These are phyloP conservation scores for Eudyptes chrysolophus DNA, from an alignment of 2,113 vertebrate species.

Conservation along the genomic window DNA sequence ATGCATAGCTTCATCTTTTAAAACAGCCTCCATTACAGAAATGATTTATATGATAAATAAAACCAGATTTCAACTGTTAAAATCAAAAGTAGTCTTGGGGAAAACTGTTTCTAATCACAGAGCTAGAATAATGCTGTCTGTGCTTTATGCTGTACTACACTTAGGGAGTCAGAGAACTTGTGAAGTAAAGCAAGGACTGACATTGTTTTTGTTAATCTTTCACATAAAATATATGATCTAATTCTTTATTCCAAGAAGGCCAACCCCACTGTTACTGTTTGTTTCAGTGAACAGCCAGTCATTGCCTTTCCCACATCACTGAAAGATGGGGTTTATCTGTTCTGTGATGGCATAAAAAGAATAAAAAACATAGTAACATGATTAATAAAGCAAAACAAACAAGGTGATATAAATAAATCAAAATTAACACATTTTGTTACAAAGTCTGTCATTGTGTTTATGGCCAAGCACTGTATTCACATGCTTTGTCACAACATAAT, in stretches of 20 bases:
- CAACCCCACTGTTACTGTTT: not conserved
- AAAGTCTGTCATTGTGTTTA: not conserved
- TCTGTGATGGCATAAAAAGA: not conserved
- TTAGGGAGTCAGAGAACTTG: not conserved
- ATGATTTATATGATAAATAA: conserved; percentile 9
- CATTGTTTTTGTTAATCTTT: not conserved
- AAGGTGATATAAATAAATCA: not conserved
- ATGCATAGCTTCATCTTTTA: conserved; percentile 39
- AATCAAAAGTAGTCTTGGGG: not conserved
- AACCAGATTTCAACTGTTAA: conserved; percentile 1
- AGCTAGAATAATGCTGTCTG: not conserved
- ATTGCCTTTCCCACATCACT: not conserved
- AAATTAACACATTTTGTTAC: not conserved
- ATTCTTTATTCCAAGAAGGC: not conserved
- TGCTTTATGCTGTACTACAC: not conserved
- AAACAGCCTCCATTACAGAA: conserved; percentile 28
- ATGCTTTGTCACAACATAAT: not conserved
- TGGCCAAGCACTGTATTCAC: not conserved
- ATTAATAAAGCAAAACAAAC: not conserved
- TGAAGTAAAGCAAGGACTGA: not conserved
- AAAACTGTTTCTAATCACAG: conserved; percentile 5
- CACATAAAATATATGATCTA: not conserved
- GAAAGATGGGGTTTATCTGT: not conserved
- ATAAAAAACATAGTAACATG: not conserved
- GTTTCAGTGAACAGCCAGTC: not conserved